Evolutionary conservation across 2,113 vertebrate species (phyloP), one percentile per base, ranked within the genome.

Genomic region (Tragelaphus scriptus): DNA sequence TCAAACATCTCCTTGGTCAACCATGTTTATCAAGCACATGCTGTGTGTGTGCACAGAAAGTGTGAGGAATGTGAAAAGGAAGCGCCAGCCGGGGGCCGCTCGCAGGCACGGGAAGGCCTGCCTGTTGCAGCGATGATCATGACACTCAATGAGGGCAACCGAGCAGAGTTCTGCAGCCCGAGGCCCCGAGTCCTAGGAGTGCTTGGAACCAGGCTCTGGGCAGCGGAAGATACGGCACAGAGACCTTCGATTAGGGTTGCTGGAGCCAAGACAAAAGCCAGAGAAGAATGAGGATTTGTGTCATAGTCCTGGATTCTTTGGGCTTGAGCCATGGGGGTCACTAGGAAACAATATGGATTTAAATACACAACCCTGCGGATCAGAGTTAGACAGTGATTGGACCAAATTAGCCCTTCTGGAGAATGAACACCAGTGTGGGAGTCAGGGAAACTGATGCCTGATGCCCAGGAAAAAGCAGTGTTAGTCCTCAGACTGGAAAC

Each of bases 61-160:
- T 53, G 5, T 26, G 63, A 86, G 51, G 36, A 26, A 44, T 32
- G 3, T 11, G 21, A 85, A 59, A 28, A 11, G 47, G 4, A 71
- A 36, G 55, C 11, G 26, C 59, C 59, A 28, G 59, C 59, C 2
- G 2, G 25, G 59, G 59, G 59, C 59, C 26, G 2, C 59, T 13
- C 1, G 12, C 59, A 1, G 59, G 59, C 59, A 7, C 30, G 14
- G 14, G 61, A 16, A 63, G 28, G 28, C 28, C 3, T 32, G 61
- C 61, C 61, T 32, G 61, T 4, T 16, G 61, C 28, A 16, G 28
- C 14, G 3, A 32, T 7, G 28, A 63, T 32, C 28, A 16, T 4
- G 61, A 0, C 28, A 6, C 15, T 14, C 0, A 3, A 7, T 16
- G 61, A 16, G 59, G 59, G 12, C 26, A 30, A 6, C 59, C 12